Evolutionary conservation across 1,140 invertebrate genomes (phyloP).

Genomic region (Rhopalosiphum maidis): DNA sequence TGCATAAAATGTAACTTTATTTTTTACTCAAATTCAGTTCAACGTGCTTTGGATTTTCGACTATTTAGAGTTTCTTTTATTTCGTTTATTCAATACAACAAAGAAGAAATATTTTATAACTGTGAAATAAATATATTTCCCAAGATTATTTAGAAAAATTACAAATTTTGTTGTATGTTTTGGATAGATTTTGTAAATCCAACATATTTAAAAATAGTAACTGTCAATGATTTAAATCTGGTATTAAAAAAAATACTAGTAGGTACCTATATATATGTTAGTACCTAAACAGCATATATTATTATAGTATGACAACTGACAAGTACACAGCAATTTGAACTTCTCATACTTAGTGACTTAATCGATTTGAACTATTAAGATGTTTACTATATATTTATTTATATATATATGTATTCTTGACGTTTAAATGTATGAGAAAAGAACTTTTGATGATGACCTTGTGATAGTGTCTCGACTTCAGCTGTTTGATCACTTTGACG

Average conservation of each 20-base stretch:
- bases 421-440: not conserved
- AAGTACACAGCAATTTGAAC: not conserved
- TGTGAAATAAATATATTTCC: not conserved
- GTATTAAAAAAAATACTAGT: not conserved
- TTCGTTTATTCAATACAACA: not conserved
- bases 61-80: not conserved
- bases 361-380: not conserved
- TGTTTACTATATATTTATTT: not conserved
- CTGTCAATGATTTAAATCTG: not conserved
- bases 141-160: not conserved
- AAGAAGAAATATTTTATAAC: too few relatives aligned
- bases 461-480: slow-evolving; percentile 75
- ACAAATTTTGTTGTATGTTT: not conserved
- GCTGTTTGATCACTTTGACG: slow-evolving; percentile 71
- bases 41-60: not conserved
- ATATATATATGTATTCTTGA: not conserved
- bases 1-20: too few relatives aligned
- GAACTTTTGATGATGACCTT: slow-evolving; percentile 66
- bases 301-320: not conserved
- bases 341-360: not conserved
- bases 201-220: not conserved
- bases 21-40: too few relatives aligned
- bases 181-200: not conserved
- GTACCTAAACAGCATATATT: not conserved
- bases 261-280: not conserved